Percentiles rank a stretch among this genome's conserved stretches.
phyloP scores from a whole-genome alignment of 2,888 invertebrate species.

The Sphinx pinastri region DNA sequence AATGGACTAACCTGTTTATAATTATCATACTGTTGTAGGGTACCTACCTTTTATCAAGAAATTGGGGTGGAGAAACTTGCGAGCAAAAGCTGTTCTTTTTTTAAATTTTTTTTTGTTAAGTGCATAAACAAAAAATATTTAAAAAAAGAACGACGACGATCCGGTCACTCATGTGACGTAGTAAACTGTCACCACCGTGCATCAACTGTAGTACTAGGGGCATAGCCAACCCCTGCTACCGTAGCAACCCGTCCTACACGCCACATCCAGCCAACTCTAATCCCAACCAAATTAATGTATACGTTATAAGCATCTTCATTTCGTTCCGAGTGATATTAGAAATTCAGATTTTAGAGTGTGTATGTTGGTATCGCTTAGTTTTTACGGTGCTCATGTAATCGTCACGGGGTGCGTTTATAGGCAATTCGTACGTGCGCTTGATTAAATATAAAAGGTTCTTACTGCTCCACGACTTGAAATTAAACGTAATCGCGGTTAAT shows the following conservation, averaged over 20 bases:
- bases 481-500: constrained; percentile 25
- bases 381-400: constrained; percentile 59
- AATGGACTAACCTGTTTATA: too few species aligned
- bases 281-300: constrained; percentile 62
- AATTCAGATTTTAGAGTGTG: constrained; percentile 73
- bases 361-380: constrained; percentile 63
- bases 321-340: constrained; percentile 68
- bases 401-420: constrained; percentile 47
- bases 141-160: too few species aligned
- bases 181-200: too few species aligned
- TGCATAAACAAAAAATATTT: too few species aligned
- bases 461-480: neutral
- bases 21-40: too few species aligned
- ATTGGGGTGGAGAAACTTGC: too few species aligned
- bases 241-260: neutral
- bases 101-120: too few species aligned
- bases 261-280: constrained; percentile 48
- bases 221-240: too few species aligned
- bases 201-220: too few species aligned
- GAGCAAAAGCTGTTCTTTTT: too few species aligned
- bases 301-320: constrained; percentile 73
- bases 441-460: constrained; percentile 35
- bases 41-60: too few species aligned
- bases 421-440: constrained; percentile 46
- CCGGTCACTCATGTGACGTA: too few species aligned